Evolutionary conservation across 1,140 invertebrate species (phyloP).

Genomic region (Neomicropteryx cornuta): DNA sequence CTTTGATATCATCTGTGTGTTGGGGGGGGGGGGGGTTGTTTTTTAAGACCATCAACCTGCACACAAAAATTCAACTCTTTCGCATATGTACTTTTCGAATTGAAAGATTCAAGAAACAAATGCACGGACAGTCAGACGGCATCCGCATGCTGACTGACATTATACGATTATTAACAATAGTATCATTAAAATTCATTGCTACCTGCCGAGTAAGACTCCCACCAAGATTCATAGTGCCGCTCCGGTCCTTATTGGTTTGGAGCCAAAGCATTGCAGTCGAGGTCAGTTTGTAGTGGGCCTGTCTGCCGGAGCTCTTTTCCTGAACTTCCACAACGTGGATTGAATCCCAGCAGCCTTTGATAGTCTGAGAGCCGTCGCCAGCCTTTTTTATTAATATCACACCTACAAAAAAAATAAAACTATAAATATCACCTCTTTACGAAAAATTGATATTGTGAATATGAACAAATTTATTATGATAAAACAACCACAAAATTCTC

Average conservation of each 20-base stretch:
- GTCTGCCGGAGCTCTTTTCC: constrained; percentile 86
- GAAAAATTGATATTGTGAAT: no score
- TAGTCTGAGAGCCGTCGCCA: constrained; percentile 91
- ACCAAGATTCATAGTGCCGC: constrained; percentile 97
- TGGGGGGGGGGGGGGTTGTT: no score
- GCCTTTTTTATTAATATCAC: constrained; percentile 99
- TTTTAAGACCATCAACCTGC: no score
- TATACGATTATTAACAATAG: no score
- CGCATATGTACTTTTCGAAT: no score
- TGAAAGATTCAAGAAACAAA: no score
- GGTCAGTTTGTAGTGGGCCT: constrained; percentile 97
- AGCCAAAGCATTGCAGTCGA: constrained; percentile 99
- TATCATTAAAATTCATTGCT: no score
- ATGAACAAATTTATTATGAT: no score
- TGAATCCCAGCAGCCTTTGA: constrained; percentile 99
- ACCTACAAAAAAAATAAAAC: constrained; percentile 44
- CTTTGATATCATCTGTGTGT: no score
- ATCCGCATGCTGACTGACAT: no score
- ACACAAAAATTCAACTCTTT: no score
- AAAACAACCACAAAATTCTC: constrained; percentile 1
- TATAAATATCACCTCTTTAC: constrained; percentile 2
- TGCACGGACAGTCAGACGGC: no score
- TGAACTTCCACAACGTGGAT: constrained; percentile 99
- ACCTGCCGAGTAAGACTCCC: constrained; percentile 96
- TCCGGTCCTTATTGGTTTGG: constrained; percentile 92